Evolutionary conservation across 2,888 invertebrate species (phyloP).

Genomic region (Epinotia demarniana): DNA sequence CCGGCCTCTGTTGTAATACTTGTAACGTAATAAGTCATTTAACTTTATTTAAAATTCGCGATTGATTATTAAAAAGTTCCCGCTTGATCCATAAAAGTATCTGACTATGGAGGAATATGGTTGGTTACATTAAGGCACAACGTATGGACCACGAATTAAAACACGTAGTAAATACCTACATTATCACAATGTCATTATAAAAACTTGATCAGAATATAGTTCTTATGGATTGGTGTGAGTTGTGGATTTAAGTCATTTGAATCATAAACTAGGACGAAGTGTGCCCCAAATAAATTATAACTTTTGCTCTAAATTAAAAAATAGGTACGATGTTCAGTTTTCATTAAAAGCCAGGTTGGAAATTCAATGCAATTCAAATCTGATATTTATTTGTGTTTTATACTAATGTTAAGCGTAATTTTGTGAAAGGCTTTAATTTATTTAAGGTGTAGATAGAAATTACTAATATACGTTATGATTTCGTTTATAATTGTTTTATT

Average conservation of each 20-base stretch:
- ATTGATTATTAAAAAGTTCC: not conserved
- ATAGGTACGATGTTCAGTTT: not conserved
- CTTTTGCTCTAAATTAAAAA: not conserved
- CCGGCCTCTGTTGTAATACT: too few relatives aligned
- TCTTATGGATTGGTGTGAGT: not conserved
- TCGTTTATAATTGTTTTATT: conserved; percentile 41
- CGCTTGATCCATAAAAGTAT: not conserved
- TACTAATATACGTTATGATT: conserved; percentile 41
- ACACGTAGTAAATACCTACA: not conserved
- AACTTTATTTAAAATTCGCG: too few relatives aligned
- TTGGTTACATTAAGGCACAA: not conserved
- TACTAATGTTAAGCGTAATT: conserved; percentile 51
- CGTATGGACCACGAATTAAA: not conserved
- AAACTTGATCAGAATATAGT: not conserved
- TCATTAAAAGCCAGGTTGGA: not conserved
- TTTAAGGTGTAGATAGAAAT: conserved; percentile 67
- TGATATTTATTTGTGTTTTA: conserved; percentile 36
- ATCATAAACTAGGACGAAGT: not conserved
- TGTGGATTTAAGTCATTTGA: not conserved
- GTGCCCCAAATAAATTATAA: not conserved
- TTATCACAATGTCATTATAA: not conserved
- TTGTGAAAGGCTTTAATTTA: conserved; percentile 74
- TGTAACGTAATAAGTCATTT: too few relatives aligned
- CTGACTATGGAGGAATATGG: not conserved
- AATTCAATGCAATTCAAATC: conserved; percentile 24